Conservation (phyloP, 2,113 vertebrate species). For the Xyrauchen texanus region DNA sequence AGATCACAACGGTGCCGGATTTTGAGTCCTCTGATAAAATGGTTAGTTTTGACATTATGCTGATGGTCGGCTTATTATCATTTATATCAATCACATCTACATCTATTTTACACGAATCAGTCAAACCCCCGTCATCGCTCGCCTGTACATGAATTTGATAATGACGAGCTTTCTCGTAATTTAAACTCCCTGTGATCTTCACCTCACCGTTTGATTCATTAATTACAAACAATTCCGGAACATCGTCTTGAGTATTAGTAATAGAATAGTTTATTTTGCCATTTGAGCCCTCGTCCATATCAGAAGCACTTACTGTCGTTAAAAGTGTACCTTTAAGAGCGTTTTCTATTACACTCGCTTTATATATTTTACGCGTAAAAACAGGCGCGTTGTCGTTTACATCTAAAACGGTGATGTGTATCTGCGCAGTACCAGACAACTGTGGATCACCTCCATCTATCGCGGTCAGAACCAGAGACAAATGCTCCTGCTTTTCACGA, state of each 20-base stretch:
- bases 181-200: slow-evolving; percentile 63
- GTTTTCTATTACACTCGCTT: slow-evolving; percentile 57
- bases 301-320: slow-evolving; percentile 60
- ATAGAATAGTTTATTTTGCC: slow-evolving; percentile 67
- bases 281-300: slow-evolving; percentile 68
- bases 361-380: too few relatives aligned
- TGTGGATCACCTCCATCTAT: slow-evolving; percentile 25
- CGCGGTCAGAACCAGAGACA: slow-evolving; percentile 38
- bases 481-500: slow-evolving; percentile 2
- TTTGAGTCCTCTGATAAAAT: slow-evolving; percentile 49
- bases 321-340: slow-evolving; percentile 44
- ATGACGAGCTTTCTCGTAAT: too few relatives aligned
- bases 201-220: too few relatives aligned
- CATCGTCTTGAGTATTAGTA: slow-evolving; percentile 34
- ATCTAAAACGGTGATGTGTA: slow-evolving; percentile 46
- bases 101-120: slow-evolving; percentile 59
- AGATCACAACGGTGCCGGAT: slow-evolving; percentile 45
- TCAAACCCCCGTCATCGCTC: slow-evolving; percentile 63
- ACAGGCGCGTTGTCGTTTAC: slow-evolving; percentile 58
- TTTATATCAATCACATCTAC: slow-evolving; percentile 70
- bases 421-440: slow-evolving; percentile 28
- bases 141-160: slow-evolving; percentile 67
- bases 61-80: slow-evolving; percentile 70
- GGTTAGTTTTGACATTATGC: slow-evolving; percentile 50
- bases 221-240: too few relatives aligned